Percentiles rank a stretch among this genome's conserved stretches.
phyloP scores from a whole-genome alignment of 2,113 vertebrate genomes.

The Chaetodon auriga region DNA sequence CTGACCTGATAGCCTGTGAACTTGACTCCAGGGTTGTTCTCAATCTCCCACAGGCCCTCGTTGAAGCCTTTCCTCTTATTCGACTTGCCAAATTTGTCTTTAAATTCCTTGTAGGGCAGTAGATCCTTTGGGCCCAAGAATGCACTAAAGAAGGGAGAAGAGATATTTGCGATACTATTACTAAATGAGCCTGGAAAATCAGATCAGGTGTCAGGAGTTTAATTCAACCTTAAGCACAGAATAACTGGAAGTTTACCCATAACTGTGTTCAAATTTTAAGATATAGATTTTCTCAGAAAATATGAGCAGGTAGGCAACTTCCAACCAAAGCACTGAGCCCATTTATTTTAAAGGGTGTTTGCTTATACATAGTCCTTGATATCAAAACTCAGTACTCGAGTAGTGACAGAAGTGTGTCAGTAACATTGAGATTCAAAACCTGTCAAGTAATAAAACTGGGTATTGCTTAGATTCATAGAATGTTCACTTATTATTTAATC shows the following conservation, averaged over 20 bases:
- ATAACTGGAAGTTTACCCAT: background rate
- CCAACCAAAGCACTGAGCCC: background rate
- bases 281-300: background rate
- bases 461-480: background rate
- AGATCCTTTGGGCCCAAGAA: conserved; percentile 98
- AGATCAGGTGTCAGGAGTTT: background rate
- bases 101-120: conserved; percentile 97
- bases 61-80: conserved; percentile 99
- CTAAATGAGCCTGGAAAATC: background rate
- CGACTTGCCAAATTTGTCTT: conserved; percentile 99
- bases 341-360: background rate
- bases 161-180: background rate
- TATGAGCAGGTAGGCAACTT: background rate
- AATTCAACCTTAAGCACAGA: background rate
- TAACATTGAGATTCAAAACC: background rate
- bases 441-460: background rate
- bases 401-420: background rate
- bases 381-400: background rate
- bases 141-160: conserved; percentile 82
- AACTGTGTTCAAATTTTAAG: background rate
- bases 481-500: background rate
- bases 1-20: conserved; percentile 97
- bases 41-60: conserved; percentile 98
- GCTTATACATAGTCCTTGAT: background rate
- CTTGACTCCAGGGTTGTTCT: conserved; percentile 98